A percentile compares a stretch with the other conserved stretches of the same genome.
These are phyloP conservation scores for Esperia sulphurella DNA, from an alignment of 2,888 invertebrate species.

Conservation along the genomic window DNA sequence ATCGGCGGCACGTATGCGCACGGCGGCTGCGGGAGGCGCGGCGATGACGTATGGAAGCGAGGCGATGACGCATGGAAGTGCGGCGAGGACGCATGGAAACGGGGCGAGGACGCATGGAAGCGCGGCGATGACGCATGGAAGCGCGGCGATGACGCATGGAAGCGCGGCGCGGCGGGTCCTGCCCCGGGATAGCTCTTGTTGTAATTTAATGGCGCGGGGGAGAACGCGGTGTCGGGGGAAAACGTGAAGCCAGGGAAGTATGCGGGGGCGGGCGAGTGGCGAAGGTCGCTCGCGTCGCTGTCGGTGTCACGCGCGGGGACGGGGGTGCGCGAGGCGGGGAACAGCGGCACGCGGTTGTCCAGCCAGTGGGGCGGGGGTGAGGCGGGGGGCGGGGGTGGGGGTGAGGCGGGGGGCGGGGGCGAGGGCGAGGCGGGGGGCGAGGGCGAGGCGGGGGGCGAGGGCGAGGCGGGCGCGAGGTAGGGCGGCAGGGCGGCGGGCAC, in stretches of 20 bases:
- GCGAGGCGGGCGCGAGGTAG: slow-evolving; percentile 6
- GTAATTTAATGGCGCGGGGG: neutral
- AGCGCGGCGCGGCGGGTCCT: no score
- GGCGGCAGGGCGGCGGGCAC: slow-evolving; percentile 39
- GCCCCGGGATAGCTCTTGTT: no score
- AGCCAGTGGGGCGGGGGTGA: neutral
- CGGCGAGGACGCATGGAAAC: no score
- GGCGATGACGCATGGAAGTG: neutral
- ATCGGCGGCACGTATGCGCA: no score
- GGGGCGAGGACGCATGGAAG: no score
- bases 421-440: slow-evolving; percentile 3
- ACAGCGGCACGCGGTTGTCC: neutral
- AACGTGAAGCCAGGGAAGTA: neutral
- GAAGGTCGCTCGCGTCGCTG: neutral
- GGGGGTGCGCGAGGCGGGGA: neutral
- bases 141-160: neutral
- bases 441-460: slow-evolving; percentile 8
- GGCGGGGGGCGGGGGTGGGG: slow-evolving; percentile 7
- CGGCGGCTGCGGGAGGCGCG: neutral
- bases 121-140: neutral
- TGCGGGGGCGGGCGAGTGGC: neutral
- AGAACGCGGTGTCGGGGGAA: neutral
- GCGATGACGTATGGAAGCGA: neutral
- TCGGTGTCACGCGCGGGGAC: neutral
- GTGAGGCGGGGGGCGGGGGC: slow-evolving; percentile 8